Evolutionary conservation across 92 coral and sea anemone genomes (phyloP), one percentile per base, ranked within the genome.

Genomic region (Siderastrea siderea): DNA sequence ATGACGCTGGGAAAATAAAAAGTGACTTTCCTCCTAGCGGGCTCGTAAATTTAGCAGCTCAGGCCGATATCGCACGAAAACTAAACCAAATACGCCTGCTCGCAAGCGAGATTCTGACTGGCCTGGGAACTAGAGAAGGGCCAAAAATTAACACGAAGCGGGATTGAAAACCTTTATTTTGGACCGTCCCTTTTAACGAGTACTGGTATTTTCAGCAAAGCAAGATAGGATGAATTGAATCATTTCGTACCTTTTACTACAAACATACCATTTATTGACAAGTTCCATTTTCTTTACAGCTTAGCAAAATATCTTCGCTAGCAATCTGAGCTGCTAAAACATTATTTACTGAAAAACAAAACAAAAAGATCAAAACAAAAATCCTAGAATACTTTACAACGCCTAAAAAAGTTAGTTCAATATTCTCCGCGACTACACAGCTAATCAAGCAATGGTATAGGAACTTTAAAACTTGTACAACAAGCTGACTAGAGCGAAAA

Each of bases 201-300:
- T n/a, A n/a, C n/a, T n/a, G n/a, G n/a, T n/a, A n/a, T n/a, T n/a
- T n/a, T n/a, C n/a, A n/a, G n/a, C n/a, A n/a, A n/a, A n/a, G n/a
- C n/a, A n/a, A n/a, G n/a, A n/a, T n/a, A n/a, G n/a, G n/a, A n/a
- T n/a, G n/a, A n/a, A n/a, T n/a, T 61, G 2, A 16, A 16, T 61
- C 16, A 61, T 19, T 12, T 9, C 49, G 12, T 68, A 2, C 48
- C 5, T 61, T n/a, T 78, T 61, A 43, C 51, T 79, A 50, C 84
- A 79, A 79, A 79, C 84, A 8, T 51, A 65, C 62, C 12, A 46
- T 66, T 79, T 79, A 79, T 66, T 79, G 74, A 66, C 84, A 77
- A 60, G 54, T 45, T 61, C 7, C 6, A 13, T 69, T 69, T 47
- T 54, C 50, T 7, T 61, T 66, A 14, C 63, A 50, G 59, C 74